Conservation (phyloP, 1,140 invertebrate species). For the Drosophila lacertosa region DNA sequence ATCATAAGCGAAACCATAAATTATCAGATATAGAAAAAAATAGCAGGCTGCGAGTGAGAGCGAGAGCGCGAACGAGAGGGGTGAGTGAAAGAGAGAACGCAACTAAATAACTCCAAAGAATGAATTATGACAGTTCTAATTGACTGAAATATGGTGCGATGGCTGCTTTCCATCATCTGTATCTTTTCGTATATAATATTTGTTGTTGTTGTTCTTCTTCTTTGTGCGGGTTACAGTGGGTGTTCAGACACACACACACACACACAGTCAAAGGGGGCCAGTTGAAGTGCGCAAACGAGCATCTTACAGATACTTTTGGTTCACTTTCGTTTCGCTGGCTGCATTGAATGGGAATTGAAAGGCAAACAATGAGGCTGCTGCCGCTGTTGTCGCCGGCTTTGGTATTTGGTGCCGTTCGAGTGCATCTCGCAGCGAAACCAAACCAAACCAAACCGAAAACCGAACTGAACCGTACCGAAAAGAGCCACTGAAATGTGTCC, state of each 20-base stretch:
- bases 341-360: conserved; percentile 54
- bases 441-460: conserved; percentile 5
- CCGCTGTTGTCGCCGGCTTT: conserved; percentile 26
- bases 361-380: conserved; percentile 40
- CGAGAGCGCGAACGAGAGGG: not conserved
- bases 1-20: conserved; percentile 79
- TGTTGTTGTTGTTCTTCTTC: too few species aligned
- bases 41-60: conserved; percentile 11
- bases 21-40: conserved; percentile 57
- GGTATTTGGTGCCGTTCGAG: conserved; percentile 35
- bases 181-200: conserved; percentile 31
- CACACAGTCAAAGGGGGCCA: conserved; percentile 8
- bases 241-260: not conserved
- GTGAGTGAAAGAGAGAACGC: conserved; percentile 29
- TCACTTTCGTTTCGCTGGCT: conserved; percentile 70
- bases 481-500: conserved; percentile 63
- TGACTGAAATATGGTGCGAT: conserved; percentile 84
- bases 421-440: conserved; percentile 59
- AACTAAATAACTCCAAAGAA: conserved; percentile 83
- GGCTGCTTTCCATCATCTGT: conserved; percentile 78
- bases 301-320: conserved; percentile 73
- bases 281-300: conserved; percentile 64
- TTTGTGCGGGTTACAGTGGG: conserved; percentile 42
- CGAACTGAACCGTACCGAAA: conserved; percentile 54
- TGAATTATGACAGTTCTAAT: conserved; percentile 84